Conservation (phyloP, 2,113 vertebrate genomes). For the Chaetodon trifascialis region DNA sequence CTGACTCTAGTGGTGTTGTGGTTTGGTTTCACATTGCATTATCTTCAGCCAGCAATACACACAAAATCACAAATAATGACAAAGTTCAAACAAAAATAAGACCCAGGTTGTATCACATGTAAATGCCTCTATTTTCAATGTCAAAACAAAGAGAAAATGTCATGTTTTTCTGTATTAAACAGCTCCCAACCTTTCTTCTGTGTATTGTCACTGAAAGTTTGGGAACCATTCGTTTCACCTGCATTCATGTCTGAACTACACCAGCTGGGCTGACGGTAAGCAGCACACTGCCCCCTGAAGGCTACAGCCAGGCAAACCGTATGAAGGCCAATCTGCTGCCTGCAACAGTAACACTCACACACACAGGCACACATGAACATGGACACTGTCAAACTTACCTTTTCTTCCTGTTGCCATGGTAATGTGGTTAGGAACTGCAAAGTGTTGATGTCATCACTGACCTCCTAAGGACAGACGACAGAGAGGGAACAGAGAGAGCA, state of each 20-base stretch:
- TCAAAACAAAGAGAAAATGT: no score
- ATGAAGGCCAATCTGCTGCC: no score
- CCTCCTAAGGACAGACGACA: constrained; percentile 20
- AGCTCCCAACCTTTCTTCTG: no score
- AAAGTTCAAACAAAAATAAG: no score
- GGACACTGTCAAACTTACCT: constrained; percentile 43
- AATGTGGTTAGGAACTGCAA: constrained; percentile 32
- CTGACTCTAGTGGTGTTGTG: no score
- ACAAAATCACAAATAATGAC: no score
- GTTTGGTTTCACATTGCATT: no score
- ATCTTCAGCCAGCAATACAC: no score
- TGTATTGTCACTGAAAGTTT: no score
- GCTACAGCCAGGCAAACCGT: background rate
- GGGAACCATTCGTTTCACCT: no score
- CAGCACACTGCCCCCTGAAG: background rate
- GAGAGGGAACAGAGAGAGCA: background rate
- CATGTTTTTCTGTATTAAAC: background rate
- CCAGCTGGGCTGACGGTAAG: background rate
- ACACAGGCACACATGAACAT: background rate
- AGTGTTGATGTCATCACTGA: constrained; percentile 60
- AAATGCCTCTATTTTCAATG: background rate
- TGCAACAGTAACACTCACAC: background rate
- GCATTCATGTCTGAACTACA: no score
- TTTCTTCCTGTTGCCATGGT: constrained; percentile 75
- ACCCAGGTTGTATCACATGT: background rate